A percentile compares a stretch with the other conserved stretches of the same genome.
phyloP scores from a whole-genome alignment of 2,888 invertebrate genomes.

The Sericinus montela region DNA sequence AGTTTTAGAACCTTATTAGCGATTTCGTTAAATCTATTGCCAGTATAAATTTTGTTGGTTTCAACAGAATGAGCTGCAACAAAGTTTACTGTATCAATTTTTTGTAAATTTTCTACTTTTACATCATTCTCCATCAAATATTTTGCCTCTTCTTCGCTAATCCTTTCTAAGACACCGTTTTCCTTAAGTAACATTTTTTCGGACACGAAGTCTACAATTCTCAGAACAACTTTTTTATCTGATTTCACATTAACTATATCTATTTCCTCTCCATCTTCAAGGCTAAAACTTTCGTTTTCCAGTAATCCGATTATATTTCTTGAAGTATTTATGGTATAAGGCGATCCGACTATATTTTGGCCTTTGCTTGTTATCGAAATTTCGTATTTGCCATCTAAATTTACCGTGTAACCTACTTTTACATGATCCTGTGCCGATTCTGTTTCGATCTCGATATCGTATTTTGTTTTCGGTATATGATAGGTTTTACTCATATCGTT shows the following conservation, averaged over 20 bases:
- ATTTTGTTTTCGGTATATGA: constrained; percentile 66
- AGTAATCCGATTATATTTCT: constrained; percentile 52
- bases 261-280: constrained; percentile 72
- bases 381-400: constrained; percentile 76
- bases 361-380: constrained; percentile 78
- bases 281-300: constrained; percentile 56
- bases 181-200: constrained; percentile 78
- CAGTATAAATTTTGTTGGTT: constrained; percentile 17
- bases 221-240: constrained; percentile 68
- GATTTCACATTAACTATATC: constrained; percentile 65
- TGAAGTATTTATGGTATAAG: constrained; percentile 72
- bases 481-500: constrained; percentile 70
- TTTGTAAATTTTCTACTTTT: constrained; percentile 23
- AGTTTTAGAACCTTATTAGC: constrained; percentile 51
- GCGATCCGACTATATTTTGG: constrained; percentile 79
- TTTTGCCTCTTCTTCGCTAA: constrained; percentile 65
- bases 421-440: constrained; percentile 66
- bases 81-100: constrained; percentile 22
- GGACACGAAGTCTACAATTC: constrained; percentile 76
- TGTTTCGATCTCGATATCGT: constrained; percentile 73
- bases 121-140: constrained; percentile 51
- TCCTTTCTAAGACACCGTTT: constrained; percentile 70
- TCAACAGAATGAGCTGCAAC: constrained; percentile 19
- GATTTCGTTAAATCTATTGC: constrained; percentile 43
- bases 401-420: constrained; percentile 73